These are phyloP conservation scores for Acromyrmex echinatior DNA, from an alignment of 1,140 invertebrate species.

Conservation along the genomic window DNA sequence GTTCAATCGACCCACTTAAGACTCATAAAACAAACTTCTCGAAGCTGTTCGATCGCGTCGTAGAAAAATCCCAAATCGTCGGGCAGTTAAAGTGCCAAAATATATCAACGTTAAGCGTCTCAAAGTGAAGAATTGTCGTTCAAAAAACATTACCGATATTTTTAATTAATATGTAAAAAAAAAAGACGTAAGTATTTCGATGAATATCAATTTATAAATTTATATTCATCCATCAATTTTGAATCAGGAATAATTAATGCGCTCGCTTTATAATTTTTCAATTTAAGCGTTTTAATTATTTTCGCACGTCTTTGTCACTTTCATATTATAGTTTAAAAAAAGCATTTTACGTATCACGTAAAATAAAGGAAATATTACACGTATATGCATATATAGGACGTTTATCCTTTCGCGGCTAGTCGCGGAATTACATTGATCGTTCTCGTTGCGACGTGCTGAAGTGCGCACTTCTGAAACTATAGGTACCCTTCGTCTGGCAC, in stretches of 20 bases:
- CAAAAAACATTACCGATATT: background rate
- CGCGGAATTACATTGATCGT: constrained; percentile 1
- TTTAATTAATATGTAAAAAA: background rate
- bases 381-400: background rate
- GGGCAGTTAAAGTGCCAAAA: constrained; percentile 33
- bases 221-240: background rate
- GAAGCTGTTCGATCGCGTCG: constrained; percentile 56
- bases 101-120: constrained; percentile 32
- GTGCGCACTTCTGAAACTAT: constrained; percentile 7
- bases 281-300: background rate
- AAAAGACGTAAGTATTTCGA: background rate
- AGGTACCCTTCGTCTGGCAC: background rate
- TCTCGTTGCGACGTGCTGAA: constrained; percentile 16
- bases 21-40: constrained; percentile 59
- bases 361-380: background rate
- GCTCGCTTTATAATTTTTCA: background rate
- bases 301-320: background rate
- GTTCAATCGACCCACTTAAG: constrained; percentile 60
- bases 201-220: background rate
- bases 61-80: constrained; percentile 42
- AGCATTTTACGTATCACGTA: background rate
- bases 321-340: background rate
- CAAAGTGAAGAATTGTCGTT: background rate
- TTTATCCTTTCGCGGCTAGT: background rate
- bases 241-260: background rate